Evolutionary conservation across 2,113 vertebrate species (phyloP).

Genomic region (Anguilla rostrata): DNA sequence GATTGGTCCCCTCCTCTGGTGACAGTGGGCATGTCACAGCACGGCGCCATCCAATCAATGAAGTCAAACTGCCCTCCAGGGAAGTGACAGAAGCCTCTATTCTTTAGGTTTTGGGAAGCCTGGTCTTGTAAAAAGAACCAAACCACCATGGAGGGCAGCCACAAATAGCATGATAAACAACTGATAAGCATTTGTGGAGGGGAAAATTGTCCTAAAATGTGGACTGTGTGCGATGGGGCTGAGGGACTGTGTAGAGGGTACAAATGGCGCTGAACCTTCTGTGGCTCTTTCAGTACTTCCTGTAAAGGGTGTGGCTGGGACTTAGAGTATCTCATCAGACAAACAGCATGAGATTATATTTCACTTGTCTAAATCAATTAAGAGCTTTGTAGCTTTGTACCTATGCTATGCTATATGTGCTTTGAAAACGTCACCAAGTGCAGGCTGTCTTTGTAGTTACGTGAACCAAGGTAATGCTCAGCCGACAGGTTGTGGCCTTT

Average conservation of each 20-base stretch:
- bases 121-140: not conserved
- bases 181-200: not conserved
- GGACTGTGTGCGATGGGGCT: not conserved
- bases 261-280: not conserved
- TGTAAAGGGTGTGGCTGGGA: not conserved
- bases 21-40: not conserved
- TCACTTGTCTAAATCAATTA: not conserved
- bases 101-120: not conserved
- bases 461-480: not conserved
- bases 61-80: not conserved
- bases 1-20: not conserved
- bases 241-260: not conserved
- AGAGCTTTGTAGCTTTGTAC: not conserved
- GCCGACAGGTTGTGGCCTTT: not conserved
- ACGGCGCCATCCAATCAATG: not conserved
- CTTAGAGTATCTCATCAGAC: not conserved
- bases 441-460: not conserved
- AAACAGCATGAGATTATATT: not conserved
- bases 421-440: not conserved
- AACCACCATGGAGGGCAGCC: not conserved
- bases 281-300: not conserved
- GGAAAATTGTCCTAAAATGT: not conserved
- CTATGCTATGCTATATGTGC: not conserved
- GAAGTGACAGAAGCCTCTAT: not conserved
- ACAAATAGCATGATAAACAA: not conserved